Conservation (phyloP, 2,888 invertebrate species). For the Nomada goodeniana region DNA sequence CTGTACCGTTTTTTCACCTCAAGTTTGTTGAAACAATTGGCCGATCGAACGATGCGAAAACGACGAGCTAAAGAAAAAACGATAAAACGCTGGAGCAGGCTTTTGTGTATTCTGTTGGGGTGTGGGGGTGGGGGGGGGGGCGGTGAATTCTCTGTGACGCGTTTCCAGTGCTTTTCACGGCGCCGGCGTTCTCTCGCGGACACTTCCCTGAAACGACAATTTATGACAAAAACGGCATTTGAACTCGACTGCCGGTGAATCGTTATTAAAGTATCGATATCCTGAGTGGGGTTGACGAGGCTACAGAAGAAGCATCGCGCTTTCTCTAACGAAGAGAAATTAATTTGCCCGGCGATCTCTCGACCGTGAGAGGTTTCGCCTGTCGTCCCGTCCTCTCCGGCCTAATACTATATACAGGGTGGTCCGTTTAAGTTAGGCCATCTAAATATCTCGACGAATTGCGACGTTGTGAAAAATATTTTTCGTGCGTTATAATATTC, state of each 20-base stretch:
- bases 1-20: slow-evolving; percentile 11
- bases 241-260: slow-evolving; percentile 27
- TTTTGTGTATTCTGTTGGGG: slow-evolving; percentile 18
- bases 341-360: slow-evolving; percentile 35
- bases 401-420: neutral
- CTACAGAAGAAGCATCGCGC: neutral
- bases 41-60: slow-evolving; percentile 27
- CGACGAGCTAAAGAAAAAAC: slow-evolving; percentile 39
- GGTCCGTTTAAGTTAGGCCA: no score
- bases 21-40: slow-evolving; percentile 48
- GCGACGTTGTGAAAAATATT: no score
- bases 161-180: slow-evolving; percentile 38
- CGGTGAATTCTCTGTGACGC: slow-evolving; percentile 1
- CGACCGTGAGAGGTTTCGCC: neutral
- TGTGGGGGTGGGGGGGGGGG: no score
- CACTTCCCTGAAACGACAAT: slow-evolving; percentile 37
- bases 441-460: no score
- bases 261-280: slow-evolving; percentile 48
- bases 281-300: slow-evolving; percentile 3
- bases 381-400: neutral
- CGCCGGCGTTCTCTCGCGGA: slow-evolving; percentile 34
- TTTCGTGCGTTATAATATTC: no score
- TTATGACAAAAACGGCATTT: slow-evolving; percentile 46
- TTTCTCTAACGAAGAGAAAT: slow-evolving; percentile 52
- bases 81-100: neutral